Evolutionary conservation across 1,140 invertebrate species (phyloP).

Genomic region (Cydia fagiglandana): DNA sequence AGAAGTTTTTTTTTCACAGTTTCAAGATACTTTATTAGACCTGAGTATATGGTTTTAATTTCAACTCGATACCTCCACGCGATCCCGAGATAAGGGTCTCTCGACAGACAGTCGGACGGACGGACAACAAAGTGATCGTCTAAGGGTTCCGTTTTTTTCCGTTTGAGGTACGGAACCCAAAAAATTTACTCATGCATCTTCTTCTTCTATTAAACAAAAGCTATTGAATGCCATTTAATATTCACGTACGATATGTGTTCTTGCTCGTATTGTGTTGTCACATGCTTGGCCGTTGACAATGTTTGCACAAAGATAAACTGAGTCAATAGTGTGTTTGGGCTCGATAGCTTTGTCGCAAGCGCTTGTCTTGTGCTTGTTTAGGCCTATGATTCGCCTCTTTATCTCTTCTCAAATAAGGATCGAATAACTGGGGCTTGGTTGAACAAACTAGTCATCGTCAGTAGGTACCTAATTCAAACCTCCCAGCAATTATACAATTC

Average conservation of each 20-base stretch:
- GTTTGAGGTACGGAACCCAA: no score
- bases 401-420: constrained; percentile 42
- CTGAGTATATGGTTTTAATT: no score
- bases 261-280: constrained; percentile 10
- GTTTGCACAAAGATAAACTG: constrained; percentile 65
- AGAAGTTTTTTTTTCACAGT: no score
- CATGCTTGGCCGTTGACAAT: constrained; percentile 38
- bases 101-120: no score
- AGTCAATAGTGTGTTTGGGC: constrained; percentile 66
- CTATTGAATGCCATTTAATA: constrained; percentile 6
- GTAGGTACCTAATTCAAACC: background rate
- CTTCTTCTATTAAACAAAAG: background rate
- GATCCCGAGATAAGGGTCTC: no score
- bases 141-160: no score
- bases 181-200: no score
- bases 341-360: constrained; percentile 55
- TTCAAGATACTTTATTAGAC: no score
- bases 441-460: background rate
- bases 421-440: background rate
- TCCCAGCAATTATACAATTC: no score
- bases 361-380: constrained; percentile 57
- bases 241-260: background rate
- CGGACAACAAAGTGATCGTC: no score
- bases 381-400: constrained; percentile 56
- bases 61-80: no score